A percentile compares a stretch with the other conserved stretches of the same genome.
Evolutionary conservation across 2,113 vertebrate genomes (phyloP).

Genomic region (Boleophthalmus pectinirostris): DNA sequence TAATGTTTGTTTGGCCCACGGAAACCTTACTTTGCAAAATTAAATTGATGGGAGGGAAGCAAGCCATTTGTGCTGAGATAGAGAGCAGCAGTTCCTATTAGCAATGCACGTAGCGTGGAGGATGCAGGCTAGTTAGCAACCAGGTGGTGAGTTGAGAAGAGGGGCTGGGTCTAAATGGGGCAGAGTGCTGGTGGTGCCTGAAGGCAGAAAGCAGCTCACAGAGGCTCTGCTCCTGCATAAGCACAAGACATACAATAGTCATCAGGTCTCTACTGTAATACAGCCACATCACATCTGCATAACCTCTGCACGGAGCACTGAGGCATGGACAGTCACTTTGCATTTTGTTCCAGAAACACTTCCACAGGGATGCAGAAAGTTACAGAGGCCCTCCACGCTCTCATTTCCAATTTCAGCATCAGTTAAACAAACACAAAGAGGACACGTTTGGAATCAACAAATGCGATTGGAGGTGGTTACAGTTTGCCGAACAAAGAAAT

Average conservation of each 20-base stretch:
- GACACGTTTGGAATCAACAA: background rate
- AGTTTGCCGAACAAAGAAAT: too few species aligned
- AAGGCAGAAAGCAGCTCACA: background rate
- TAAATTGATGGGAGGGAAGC: background rate
- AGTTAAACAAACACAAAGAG: background rate
- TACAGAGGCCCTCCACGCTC: background rate
- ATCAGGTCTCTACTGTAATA: background rate
- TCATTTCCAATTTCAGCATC: background rate
- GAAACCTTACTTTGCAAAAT: background rate
- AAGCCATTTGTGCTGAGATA: background rate
- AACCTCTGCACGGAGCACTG: background rate
- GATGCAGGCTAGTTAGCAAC: background rate
- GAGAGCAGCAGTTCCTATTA: background rate
- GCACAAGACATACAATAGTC: constrained; percentile 9
- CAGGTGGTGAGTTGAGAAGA: background rate
- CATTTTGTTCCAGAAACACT: constrained; percentile 3
- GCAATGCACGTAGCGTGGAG: background rate
- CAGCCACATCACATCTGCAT: background rate
- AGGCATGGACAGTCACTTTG: background rate
- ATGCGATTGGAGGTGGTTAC: background rate
- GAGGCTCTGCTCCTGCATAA: background rate
- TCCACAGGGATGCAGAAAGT: background rate
- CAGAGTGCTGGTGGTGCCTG: background rate
- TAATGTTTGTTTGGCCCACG: background rate
- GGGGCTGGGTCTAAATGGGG: background rate